A percentile compares a stretch with the other conserved stretches of the same genome.
Evolutionary conservation across 2,888 invertebrate genomes (phyloP).

Genomic region (Camponotus fellah): DNA sequence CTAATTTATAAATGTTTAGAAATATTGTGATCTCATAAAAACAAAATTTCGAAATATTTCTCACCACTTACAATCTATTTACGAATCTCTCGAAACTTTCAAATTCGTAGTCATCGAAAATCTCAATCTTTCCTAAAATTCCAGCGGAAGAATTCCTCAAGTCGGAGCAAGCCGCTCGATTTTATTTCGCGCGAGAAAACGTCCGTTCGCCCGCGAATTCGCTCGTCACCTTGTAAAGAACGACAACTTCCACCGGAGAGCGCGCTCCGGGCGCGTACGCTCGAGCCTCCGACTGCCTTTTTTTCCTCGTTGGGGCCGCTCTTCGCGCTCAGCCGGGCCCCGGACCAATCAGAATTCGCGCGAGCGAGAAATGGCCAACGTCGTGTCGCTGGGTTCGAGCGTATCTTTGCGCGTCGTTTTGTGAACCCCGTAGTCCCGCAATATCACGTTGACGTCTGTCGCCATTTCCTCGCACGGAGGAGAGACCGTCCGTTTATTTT

Average conservation of each 20-base stretch:
- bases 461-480: constrained; percentile 88
- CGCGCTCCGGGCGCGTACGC: constrained; percentile 64
- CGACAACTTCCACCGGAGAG: constrained; percentile 60
- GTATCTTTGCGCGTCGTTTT: constrained; percentile 93
- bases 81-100: too few species aligned
- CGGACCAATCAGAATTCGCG: constrained; percentile 82
- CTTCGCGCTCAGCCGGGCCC: constrained; percentile 70
- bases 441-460: constrained; percentile 89
- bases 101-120: too few species aligned
- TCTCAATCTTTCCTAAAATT: too few species aligned
- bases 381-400: constrained; percentile 87
- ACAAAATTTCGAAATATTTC: too few species aligned
- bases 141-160: too few species aligned
- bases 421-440: constrained; percentile 90
- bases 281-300: constrained; percentile 68
- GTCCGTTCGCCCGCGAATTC: background rate
- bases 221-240: constrained; percentile 5
- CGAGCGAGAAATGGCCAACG: constrained; percentile 84
- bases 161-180: background rate
- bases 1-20: too few species aligned
- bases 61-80: too few species aligned
- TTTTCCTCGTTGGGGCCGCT: constrained; percentile 74
- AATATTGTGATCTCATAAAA: too few species aligned
- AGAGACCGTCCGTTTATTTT: constrained; percentile 72
- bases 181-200: background rate